Evolutionary conservation across 2,113 vertebrate genomes (phyloP), one percentile per base, ranked within the genome.

Genomic region (Ctenomys sociabilis): DNA sequence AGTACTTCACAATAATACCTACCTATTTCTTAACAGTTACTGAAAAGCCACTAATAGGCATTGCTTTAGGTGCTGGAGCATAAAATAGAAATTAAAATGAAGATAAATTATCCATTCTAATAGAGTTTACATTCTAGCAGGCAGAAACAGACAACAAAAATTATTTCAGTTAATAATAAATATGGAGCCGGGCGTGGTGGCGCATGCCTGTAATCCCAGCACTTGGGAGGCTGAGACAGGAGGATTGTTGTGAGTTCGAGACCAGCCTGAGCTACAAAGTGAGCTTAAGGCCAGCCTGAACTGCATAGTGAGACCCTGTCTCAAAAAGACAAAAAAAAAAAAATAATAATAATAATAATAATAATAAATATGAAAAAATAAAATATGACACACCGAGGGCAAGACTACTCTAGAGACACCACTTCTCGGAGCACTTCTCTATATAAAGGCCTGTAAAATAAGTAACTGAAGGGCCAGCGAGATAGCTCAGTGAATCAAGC

Each of bases 121-220:
- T 35, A 22, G 45, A 90, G 22, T 22, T 68, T 77, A 85, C 12
- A 85, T 59, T 85, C 59, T 63, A 90, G 37, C 45, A 73, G n/a
- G 82, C 28, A 63, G 57, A 92, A 88, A 64, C 28, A 87, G 66
- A 82, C 22, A 83, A 59, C 57, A 75, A 52, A 66, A 88, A 43
- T n/a, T 87, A 92, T 43, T 81, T 45, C 45, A 59, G n/a, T 43
- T 80, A 70, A 90, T 63, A 91, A 82, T 72, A 95, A 86, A 49
- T 40, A 32, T 45, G 2, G n/a, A n/a, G n/a, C n/a, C n/a, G n/a
- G n/a, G n/a, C n/a, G n/a, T n/a, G n/a, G n/a, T n/a, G n/a, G n/a
- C n/a, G n/a, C n/a, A n/a, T n/a, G n/a, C n/a, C n/a, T n/a, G n/a
- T n/a, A n/a, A n/a, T n/a, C n/a, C n/a, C n/a, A n/a, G n/a, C n/a